Evolutionary conservation across 2,113 vertebrate species (phyloP).

Genomic region (Kobus ellipsiprymnus): DNA sequence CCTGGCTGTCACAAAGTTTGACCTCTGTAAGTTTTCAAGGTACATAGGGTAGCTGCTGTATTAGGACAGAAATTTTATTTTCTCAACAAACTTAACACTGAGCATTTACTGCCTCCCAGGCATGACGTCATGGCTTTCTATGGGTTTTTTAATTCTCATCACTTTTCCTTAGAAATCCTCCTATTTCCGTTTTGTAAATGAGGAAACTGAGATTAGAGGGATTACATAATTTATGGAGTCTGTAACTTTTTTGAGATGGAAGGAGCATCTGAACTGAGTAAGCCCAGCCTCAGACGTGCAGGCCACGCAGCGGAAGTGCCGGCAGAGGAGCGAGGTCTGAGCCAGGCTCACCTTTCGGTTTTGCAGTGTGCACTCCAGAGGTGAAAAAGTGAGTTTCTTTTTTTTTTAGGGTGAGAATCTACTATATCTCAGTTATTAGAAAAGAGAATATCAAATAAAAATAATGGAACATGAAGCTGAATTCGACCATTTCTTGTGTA

Average conservation of each 20-base stretch:
- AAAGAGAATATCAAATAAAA: constrained; percentile 30
- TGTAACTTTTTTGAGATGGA: background rate
- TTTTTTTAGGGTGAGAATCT: background rate
- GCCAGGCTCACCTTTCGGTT: background rate
- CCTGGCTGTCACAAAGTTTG: background rate
- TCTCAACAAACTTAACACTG: background rate
- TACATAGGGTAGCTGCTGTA: background rate
- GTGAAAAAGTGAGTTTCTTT: background rate
- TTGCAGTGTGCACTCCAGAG: background rate
- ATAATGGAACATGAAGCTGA: background rate
- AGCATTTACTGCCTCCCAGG: background rate
- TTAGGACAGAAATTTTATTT: background rate
- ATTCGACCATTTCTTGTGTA: background rate
- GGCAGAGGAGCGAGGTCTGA: background rate
- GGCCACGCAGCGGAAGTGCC: background rate
- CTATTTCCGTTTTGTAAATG: constrained; percentile 12
- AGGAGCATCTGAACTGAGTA: background rate
- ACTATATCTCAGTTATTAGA: background rate
- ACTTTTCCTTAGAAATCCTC: constrained; percentile 25
- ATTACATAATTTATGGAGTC: background rate
- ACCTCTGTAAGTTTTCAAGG: background rate
- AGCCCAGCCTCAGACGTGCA: background rate
- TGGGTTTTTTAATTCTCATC: background rate
- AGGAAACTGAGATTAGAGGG: constrained; percentile 1
- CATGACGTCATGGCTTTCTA: background rate